phyloP scores from a whole-genome alignment of 2,888 invertebrate species.

The Athalia circularis region DNA sequence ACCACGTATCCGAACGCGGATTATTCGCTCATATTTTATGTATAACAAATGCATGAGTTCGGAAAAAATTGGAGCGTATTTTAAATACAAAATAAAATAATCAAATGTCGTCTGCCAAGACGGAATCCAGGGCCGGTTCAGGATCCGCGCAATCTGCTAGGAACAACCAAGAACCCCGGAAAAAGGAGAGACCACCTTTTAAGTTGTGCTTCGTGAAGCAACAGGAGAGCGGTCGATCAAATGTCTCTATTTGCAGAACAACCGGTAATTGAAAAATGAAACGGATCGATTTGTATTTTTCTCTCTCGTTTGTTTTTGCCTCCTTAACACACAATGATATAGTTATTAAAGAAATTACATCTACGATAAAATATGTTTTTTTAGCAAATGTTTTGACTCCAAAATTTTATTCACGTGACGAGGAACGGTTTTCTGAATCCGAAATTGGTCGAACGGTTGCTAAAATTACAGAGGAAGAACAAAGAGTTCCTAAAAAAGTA shows the following conservation, averaged over 20 bases:
- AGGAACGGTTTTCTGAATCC: conserved; percentile 48
- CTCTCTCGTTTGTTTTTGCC: background rate
- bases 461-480: conserved; percentile 54
- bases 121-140: conserved; percentile 26
- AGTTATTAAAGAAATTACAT: no score
- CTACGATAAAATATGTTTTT: conserved; percentile 41
- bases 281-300: background rate
- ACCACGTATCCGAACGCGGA: conserved; percentile 12
- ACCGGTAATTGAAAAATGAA: conserved; percentile 57
- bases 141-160: conserved; percentile 20
- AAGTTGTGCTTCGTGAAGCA: conserved; percentile 65
- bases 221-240: conserved; percentile 62
- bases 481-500: conserved; percentile 55
- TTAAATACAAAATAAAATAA: background rate
- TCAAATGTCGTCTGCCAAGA: conserved; percentile 23
- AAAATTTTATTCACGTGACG: conserved; percentile 64
- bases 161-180: background rate
- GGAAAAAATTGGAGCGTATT: conserved; percentile 15
- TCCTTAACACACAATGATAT: no score
- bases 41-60: background rate
- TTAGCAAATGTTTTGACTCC: conserved; percentile 63
- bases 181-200: conserved; percentile 59
- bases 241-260: conserved; percentile 56
- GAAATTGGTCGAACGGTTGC: conserved; percentile 53
- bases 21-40: no score